A percentile compares a stretch with the other conserved stretches of the same genome.
These are phyloP conservation scores for Siderastrea siderea DNA, from an alignment of 92 coral and sea anemone genomes.

Conservation along the genomic window DNA sequence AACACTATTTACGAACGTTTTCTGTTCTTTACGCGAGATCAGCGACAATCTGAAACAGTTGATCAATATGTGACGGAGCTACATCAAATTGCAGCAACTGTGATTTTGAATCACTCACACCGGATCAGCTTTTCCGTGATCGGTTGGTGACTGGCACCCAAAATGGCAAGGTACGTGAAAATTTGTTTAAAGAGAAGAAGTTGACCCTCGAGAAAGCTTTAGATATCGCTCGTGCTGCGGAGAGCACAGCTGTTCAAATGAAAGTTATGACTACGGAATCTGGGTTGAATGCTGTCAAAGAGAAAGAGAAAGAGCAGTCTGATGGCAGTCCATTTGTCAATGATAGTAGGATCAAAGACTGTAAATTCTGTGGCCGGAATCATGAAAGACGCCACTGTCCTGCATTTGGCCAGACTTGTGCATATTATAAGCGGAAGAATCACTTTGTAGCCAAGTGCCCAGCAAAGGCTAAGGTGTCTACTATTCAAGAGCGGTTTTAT, in stretches of 20 bases:
- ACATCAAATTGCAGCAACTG: slow-evolving; percentile 27
- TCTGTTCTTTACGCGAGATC: slow-evolving; percentile 22
- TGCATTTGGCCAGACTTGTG: no score
- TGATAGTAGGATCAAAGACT: background rate
- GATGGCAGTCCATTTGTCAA: slow-evolving; percentile 4
- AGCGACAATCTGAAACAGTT: slow-evolving; percentile 10
- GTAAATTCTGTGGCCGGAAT: no score
- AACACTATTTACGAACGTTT: slow-evolving; percentile 33
- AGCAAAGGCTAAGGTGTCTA: no score
- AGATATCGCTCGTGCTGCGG: background rate
- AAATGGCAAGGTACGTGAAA: no score
- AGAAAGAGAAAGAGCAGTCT: no score
- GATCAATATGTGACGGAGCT: slow-evolving; percentile 35
- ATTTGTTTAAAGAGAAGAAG: no score
- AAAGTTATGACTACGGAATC: no score
- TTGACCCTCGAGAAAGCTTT: background rate
- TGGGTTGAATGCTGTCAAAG: no score
- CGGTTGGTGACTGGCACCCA: slow-evolving; percentile 16
- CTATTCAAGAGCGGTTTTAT: no score
- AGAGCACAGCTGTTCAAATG: background rate
- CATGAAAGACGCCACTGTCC: no score
- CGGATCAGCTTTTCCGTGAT: slow-evolving; percentile 8
- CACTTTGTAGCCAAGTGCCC: no score
- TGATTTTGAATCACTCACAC: slow-evolving; percentile 7
- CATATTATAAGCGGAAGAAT: no score